phyloP scores from a whole-genome alignment of 2,888 invertebrate genomes.

The Pedicia rivosa region DNA sequence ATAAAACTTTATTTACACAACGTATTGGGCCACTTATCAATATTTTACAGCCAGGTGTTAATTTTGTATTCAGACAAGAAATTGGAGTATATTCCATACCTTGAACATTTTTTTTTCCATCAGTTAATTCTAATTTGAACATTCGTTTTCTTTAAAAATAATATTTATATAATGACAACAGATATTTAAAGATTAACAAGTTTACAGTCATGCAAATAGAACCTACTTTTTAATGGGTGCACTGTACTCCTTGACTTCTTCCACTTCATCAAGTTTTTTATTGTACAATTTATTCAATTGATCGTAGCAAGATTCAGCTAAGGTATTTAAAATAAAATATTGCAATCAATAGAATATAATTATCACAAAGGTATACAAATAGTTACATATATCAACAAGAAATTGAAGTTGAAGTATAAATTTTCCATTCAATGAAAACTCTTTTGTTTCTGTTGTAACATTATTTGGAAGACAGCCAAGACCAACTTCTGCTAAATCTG shows the following conservation, averaged over 20 bases:
- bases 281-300: slow-evolving; percentile 9
- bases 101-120: slow-evolving; percentile 40
- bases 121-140: slow-evolving; percentile 41
- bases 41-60: slow-evolving; percentile 35
- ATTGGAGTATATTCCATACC: slow-evolving; percentile 43
- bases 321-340: not conserved
- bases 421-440: slow-evolving; percentile 25
- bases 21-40: slow-evolving; percentile 38
- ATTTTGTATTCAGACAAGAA: slow-evolving; percentile 26
- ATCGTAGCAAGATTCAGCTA: slow-evolving; percentile 11
- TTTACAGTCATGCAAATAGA: not conserved
- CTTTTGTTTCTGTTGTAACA: slow-evolving; percentile 24
- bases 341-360: not conserved
- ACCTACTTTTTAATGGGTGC: slow-evolving; percentile 1
- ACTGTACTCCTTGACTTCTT: slow-evolving; percentile 4
- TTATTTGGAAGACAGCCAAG: slow-evolving; percentile 32
- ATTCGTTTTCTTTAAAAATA: slow-evolving; percentile 34
- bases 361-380: slow-evolving; percentile 20
- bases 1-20: slow-evolving; percentile 40
- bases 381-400: slow-evolving; percentile 33
- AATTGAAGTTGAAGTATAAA: slow-evolving; percentile 36
- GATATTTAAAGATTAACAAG: not conserved
- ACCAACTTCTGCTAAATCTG: slow-evolving; percentile 35
- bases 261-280: slow-evolving; percentile 9
- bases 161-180: not conserved